These are phyloP conservation scores for Drosophila arizonae DNA, from an alignment of 1,140 invertebrate species.

Conservation along the genomic window DNA sequence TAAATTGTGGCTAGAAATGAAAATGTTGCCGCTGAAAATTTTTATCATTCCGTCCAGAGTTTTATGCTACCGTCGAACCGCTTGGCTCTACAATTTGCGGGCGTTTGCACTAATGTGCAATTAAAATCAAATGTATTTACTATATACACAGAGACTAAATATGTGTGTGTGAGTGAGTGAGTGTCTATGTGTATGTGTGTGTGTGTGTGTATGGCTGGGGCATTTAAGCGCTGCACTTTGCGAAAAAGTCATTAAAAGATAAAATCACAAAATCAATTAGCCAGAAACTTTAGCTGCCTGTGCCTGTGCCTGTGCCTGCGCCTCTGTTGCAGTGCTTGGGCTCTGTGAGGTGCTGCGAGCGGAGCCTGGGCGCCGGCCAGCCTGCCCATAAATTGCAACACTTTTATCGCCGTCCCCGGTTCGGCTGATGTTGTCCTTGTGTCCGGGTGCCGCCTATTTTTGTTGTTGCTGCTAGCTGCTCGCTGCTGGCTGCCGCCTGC, in stretches of 20 bases:
- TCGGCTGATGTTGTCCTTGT: slow-evolving; percentile 42
- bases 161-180: not conserved
- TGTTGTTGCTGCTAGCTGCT: slow-evolving; percentile 26
- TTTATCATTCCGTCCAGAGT: not conserved
- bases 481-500: slow-evolving; percentile 17
- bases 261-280: slow-evolving; percentile 81
- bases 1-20: not conserved
- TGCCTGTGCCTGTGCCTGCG: not conserved
- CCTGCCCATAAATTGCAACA: slow-evolving; percentile 80
- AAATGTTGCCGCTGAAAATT: not conserved
- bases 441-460: slow-evolving; percentile 67
- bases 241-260: slow-evolving; percentile 81
- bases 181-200: not conserved
- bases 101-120: slow-evolving; percentile 42
- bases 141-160: not conserved
- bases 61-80: not conserved
- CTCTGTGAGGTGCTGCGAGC: slow-evolving; percentile 22
- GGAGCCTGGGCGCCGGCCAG: slow-evolving; percentile 56
- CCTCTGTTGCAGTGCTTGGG: not conserved
- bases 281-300: slow-evolving; percentile 70
- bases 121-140: slow-evolving; percentile 52
- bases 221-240: slow-evolving; percentile 55
- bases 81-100: not conserved
- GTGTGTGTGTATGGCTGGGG: slow-evolving; percentile 5
- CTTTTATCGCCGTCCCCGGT: slow-evolving; percentile 63